Evolutionary conservation across 1,140 invertebrate species (phyloP), one percentile per base, ranked within the genome.

Genomic region (Homarus americanus): DNA sequence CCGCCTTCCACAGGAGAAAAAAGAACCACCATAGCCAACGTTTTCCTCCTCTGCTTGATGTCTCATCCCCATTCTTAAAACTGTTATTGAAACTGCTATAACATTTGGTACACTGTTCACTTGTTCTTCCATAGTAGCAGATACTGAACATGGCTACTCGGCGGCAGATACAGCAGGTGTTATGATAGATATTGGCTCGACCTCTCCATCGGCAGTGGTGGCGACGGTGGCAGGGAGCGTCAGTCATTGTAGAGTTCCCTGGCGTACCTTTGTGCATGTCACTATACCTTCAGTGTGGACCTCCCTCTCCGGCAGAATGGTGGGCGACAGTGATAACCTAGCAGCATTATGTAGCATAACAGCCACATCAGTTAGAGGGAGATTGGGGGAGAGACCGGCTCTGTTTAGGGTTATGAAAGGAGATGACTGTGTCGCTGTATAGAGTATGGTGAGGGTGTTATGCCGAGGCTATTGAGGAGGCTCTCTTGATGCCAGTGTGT

Each of bases 351-450:
- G 80, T 84, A 83, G 79, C 80, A 83, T 83, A 90, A 90, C 88
- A 90, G 88, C 84, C 88, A 90, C 88, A 90, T 84, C 88, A 90
- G 88, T 90, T 90, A 90, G 88, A 83, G 82, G 88, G 72, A 76
- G 66, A 90, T 76, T 83, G 80, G 76, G n/a, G n/a, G n/a, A 49
- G 82, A 73, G 82, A 83, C 32, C 72, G 72, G 80, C 82, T 83
- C 80, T 90, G 88, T 83, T 90, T 90, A 84, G 80, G 72, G 80
- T 78, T 90, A 83, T 90, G 88, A 90, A 90, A 76, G 79, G 88
- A 82, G 80, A 63, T 90, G 82, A 83, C 82, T 76, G 88, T 66
- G 79, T 75, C 49, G 49, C 69, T 76, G 63, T 90, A 75, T 90
- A 90, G 87, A n/a, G 36, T 58, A 69, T 53, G 34, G 34, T 36